phyloP scores from a whole-genome alignment of 2,113 vertebrate species.

The Prionailurus viverrinus region DNA sequence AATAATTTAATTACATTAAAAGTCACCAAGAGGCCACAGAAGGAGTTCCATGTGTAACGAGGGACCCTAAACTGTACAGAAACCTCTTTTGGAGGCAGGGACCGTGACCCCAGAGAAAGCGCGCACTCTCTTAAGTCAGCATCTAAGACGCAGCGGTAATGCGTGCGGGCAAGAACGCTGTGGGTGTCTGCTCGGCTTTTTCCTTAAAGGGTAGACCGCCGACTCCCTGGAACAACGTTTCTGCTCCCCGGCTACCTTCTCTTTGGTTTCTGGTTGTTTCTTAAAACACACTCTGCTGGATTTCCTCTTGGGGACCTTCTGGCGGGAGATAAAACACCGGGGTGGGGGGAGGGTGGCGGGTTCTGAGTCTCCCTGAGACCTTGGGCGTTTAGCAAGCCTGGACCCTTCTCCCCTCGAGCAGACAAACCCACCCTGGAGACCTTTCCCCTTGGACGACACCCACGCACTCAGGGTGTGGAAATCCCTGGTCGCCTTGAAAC shows the following conservation, averaged over 20 bases:
- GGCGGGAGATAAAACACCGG: not conserved
- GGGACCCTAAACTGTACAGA: not conserved
- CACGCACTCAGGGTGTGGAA: not conserved
- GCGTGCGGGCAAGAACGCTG: not conserved
- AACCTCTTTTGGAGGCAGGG: not conserved
- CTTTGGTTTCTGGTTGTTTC: not conserved
- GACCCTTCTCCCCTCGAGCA: not conserved
- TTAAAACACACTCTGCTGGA: not conserved
- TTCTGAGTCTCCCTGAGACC: not conserved
- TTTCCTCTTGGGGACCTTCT: not conserved
- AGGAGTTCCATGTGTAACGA: not conserved
- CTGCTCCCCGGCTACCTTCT: not conserved
- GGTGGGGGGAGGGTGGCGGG: no score
- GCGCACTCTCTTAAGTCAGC: not conserved
- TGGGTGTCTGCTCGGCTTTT: fast-evolving
- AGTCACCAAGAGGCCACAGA: not conserved
- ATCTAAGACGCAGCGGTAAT: fast-evolving
- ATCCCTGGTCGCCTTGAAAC: not conserved
- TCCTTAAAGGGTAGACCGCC: not conserved
- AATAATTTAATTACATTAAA: not conserved
- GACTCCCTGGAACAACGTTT: fast-evolving
- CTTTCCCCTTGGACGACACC: not conserved
- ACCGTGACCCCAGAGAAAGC: not conserved
- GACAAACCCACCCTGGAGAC: not conserved
- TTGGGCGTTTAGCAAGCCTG: not conserved